Percentiles rank a stretch among this genome's conserved stretches.
Evolutionary conservation across 2,113 vertebrate species (phyloP).

Genomic region (Corythaeola cristata): DNA sequence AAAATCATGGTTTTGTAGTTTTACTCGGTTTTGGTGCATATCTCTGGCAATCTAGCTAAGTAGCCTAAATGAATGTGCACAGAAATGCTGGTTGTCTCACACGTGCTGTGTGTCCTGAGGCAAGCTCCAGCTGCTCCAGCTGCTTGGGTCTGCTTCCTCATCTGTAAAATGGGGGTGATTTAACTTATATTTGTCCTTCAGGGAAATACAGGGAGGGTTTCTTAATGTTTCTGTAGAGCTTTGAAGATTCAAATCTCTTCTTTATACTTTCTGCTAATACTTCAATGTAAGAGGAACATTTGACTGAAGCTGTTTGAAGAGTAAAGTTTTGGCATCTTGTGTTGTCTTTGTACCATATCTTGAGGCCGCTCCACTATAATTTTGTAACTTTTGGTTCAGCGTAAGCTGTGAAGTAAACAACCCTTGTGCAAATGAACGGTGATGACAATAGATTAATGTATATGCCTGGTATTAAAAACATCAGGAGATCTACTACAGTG

Average conservation of each 20-base stretch:
- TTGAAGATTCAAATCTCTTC: conserved; percentile 65
- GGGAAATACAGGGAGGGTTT: conserved; percentile 31
- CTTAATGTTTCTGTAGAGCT: conserved; percentile 45
- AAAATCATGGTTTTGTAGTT: not conserved
- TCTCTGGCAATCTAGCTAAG: not conserved
- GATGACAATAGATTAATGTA: not conserved
- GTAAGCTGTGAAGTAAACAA: not conserved
- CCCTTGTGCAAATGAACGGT: not conserved
- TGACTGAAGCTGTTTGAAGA: conserved; percentile 37
- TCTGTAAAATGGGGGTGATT: conserved; percentile 50
- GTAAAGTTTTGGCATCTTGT: conserved; percentile 5
- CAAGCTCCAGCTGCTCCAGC: conserved; percentile 39
- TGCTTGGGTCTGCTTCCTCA: not conserved
- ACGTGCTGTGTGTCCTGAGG: conserved; percentile 36
- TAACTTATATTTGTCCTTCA: conserved; percentile 48
- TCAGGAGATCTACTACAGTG: not conserved
- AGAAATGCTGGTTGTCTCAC: conserved; percentile 10
- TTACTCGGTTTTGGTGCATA: not conserved
- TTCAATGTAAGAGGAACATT: conserved; percentile 22
- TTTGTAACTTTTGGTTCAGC: conserved; percentile 9
- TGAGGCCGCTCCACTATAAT: not conserved
- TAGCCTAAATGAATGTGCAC: not conserved
- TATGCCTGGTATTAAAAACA: not conserved
- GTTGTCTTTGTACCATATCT: conserved; percentile 27
- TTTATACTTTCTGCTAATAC: conserved; percentile 30